Percentiles rank a stretch among this genome's conserved stretches.
Conservation (phyloP, 1,140 invertebrate species). For the Tetramorium alpestre region DNA sequence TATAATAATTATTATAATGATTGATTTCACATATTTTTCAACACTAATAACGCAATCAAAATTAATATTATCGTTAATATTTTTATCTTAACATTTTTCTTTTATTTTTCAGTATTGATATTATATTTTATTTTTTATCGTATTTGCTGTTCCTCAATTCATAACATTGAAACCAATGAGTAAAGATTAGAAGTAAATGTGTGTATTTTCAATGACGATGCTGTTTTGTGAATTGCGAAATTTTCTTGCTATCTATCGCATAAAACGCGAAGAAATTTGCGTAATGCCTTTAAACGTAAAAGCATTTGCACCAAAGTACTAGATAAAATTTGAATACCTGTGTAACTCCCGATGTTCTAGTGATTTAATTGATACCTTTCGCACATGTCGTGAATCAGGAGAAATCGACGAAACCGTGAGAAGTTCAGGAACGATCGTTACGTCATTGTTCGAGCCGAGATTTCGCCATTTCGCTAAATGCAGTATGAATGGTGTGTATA, state of each 20-base stretch:
- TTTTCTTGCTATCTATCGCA: background rate
- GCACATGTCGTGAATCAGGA: slow-evolving; percentile 9
- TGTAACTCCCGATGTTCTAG: background rate
- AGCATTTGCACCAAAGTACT: slow-evolving; percentile 11
- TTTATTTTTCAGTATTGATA: background rate
- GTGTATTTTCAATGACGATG: background rate
- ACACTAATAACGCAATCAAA: background rate
- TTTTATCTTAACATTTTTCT: background rate
- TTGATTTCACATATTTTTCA: background rate
- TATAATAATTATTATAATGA: background rate
- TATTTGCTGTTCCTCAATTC: background rate
- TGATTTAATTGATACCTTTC: slow-evolving; percentile 48
- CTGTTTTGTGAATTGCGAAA: background rate
- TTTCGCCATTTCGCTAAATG: slow-evolving; percentile 15
- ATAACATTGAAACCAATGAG: background rate
- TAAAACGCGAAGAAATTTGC: slow-evolving; percentile 17
- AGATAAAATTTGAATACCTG: slow-evolving; percentile 9
- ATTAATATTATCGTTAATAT: background rate
- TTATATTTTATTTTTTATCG: background rate
- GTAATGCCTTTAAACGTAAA: slow-evolving; percentile 36
- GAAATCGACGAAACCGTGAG: slow-evolving; percentile 40
- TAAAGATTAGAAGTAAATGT: background rate
- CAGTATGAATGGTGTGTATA: slow-evolving; percentile 9
- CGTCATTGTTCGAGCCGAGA: slow-evolving; percentile 7
- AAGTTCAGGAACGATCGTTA: slow-evolving; percentile 38